These are phyloP conservation scores for Meriones psammophilus DNA, from an alignment of 2,797 vertebrate species.

Conservation along the genomic window DNA sequence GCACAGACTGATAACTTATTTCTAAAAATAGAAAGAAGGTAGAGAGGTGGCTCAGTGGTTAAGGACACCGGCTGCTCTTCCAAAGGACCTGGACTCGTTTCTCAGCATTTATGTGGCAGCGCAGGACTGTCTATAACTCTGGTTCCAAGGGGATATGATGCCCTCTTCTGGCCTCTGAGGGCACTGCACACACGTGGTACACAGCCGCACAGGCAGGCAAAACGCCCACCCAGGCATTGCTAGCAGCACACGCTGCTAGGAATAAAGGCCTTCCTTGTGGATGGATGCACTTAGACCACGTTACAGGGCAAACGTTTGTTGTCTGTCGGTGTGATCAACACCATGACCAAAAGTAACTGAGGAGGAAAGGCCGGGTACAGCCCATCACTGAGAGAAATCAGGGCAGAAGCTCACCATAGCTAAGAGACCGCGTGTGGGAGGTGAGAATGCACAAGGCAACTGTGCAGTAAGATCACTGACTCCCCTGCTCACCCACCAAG, in stretches of 20 bases:
- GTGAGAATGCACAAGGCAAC: conserved; percentile 51
- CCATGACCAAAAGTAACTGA: not conserved
- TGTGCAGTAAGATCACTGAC: not conserved
- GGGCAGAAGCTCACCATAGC: not conserved
- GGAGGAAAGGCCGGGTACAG: not conserved
- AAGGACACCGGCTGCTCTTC: not conserved
- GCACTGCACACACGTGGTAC: not conserved
- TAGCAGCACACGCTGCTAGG: not conserved
- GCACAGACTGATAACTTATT: not conserved
- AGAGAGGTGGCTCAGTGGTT: not conserved
- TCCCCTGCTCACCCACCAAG: conserved; percentile 47
- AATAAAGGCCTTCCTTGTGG: not conserved
- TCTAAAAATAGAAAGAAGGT: not conserved
- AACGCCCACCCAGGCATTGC: not conserved
- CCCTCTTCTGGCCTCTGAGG: not conserved
- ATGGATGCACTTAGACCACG: not conserved
- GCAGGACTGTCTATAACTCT: not conserved
- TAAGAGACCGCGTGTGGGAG: conserved; percentile 66
- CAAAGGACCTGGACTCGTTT: not conserved
- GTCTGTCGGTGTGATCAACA: not conserved
- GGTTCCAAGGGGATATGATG: too few species aligned
- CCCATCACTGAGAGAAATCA: not conserved
- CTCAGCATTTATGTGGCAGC: not conserved
- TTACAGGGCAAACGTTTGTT: not conserved
- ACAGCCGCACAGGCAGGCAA: not conserved